Conservation (phyloP, 1,140 invertebrate genomes). For the Phortica variegata region DNA sequence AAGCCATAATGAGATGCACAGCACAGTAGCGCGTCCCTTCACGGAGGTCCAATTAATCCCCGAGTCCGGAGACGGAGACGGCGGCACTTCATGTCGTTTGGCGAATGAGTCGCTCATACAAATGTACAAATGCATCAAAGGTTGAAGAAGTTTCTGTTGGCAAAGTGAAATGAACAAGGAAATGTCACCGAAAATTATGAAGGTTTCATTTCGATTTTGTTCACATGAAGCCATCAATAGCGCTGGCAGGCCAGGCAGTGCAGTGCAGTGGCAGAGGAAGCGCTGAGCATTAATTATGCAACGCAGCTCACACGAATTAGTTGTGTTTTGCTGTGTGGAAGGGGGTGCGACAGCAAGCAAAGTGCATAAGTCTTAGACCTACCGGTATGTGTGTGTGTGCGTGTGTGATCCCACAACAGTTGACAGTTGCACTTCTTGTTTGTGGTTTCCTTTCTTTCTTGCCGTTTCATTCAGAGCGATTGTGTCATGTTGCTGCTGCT, state of each 20-base stretch:
- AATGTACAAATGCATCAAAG: conserved; percentile 48
- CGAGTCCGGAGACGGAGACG: conserved; percentile 7
- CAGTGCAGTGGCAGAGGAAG: conserved; percentile 1
- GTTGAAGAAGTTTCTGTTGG: conserved; percentile 15
- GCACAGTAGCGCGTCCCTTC: conserved; percentile 36
- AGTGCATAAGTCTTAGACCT: conserved; percentile 27
- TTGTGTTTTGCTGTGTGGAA: conserved; percentile 22
- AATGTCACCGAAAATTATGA: conserved; percentile 55
- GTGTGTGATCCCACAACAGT: conserved; percentile 5
- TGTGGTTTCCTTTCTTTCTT: no score
- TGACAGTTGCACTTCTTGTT: conserved; percentile 2
- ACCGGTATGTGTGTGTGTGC: conserved; percentile 14
- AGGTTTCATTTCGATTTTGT: conserved; percentile 28
- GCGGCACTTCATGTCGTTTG: no score
- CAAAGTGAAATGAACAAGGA: conserved; percentile 28
- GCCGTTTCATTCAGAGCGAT: no score
- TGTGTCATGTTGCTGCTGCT: no score
- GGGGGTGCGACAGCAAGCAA: conserved; percentile 7
- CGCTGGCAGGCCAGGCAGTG: not conserved
- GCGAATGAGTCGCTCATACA: conserved; percentile 46
- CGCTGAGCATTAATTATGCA: conserved; percentile 43
- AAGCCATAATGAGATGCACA: conserved; percentile 38
- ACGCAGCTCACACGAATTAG: conserved; percentile 37
- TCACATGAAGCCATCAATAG: not conserved
- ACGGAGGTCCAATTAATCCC: conserved; percentile 48